Evolutionary conservation across 92 coral and sea anemone genomes (phyloP).

Genomic region (Porites divaricata): DNA sequence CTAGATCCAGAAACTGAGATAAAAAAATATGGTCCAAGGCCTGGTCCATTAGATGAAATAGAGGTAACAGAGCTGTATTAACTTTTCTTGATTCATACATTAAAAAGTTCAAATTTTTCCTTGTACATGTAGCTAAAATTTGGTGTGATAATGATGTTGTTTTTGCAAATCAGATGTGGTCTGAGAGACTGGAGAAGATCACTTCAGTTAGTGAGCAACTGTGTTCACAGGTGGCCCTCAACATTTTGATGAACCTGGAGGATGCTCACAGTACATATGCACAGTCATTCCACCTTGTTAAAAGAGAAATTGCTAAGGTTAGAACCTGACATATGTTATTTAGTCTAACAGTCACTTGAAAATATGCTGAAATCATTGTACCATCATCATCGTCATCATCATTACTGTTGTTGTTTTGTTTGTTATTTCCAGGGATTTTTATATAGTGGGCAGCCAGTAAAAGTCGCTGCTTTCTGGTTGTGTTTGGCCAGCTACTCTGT

Average conservation of each 20-base stretch:
- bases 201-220: slow-evolving; percentile 89
- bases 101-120: too few species aligned
- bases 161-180: slow-evolving; percentile 84
- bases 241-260: slow-evolving; percentile 97
- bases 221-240: slow-evolving; percentile 93
- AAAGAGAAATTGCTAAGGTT: slow-evolving; percentile 96
- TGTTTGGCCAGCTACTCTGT: too few species aligned
- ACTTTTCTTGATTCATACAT: too few species aligned
- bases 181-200: slow-evolving; percentile 87
- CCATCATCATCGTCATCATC: too few species aligned
- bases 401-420: too few species aligned
- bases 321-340: not conserved
- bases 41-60: slow-evolving; percentile 94
- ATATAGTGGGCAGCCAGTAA: too few species aligned
- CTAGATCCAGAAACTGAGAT: slow-evolving; percentile 91
- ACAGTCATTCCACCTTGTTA: slow-evolving; percentile 92
- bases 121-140: too few species aligned
- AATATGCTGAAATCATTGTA: too few species aligned
- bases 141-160: too few species aligned
- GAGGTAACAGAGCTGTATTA: slow-evolving; percentile 70
- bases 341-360: too few species aligned
- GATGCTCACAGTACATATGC: slow-evolving; percentile 99
- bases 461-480: too few species aligned
- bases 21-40: slow-evolving; percentile 75
- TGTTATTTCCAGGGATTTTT: too few species aligned